A percentile compares a stretch with the other conserved stretches of the same genome.
Evolutionary conservation across 2,797 vertebrate genomes (phyloP).

Genomic region (Pipistrellus nathusii): DNA sequence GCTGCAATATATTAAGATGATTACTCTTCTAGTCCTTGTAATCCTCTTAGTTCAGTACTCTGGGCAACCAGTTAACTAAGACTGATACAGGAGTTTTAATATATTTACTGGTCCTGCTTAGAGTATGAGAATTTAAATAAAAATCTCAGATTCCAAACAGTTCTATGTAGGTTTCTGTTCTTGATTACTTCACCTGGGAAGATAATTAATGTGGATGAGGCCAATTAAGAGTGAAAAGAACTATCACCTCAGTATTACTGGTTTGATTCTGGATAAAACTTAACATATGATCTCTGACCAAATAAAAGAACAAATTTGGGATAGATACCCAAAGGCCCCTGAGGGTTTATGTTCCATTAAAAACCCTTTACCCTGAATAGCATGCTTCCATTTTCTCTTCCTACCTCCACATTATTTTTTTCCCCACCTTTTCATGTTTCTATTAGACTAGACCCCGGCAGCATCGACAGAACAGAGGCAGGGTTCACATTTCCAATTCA

Average conservation of each 20-base stretch:
- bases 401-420: background rate
- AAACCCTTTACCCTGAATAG: background rate
- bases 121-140: background rate
- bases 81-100: background rate
- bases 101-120: background rate
- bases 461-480: slow-evolving; percentile 60
- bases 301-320: slow-evolving; percentile 51
- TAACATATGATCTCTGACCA: slow-evolving; percentile 42
- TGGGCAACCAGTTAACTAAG: background rate
- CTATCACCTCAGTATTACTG: background rate
- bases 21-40: background rate
- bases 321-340: slow-evolving; percentile 6
- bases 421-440: slow-evolving; percentile 33
- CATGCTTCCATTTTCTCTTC: slow-evolving; percentile 16
- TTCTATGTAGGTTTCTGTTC: background rate
- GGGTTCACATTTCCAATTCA: slow-evolving; percentile 73
- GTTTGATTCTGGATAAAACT: slow-evolving; percentile 39
- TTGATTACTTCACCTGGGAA: background rate
- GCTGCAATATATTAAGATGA: background rate
- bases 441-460: slow-evolving; percentile 71
- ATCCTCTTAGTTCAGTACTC: background rate
- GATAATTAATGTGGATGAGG: background rate
- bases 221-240: background rate
- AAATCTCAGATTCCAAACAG: background rate
- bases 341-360: background rate